These are phyloP conservation scores for Tenthredo amoena DNA, from an alignment of 2,888 invertebrate genomes.

Conservation along the genomic window DNA sequence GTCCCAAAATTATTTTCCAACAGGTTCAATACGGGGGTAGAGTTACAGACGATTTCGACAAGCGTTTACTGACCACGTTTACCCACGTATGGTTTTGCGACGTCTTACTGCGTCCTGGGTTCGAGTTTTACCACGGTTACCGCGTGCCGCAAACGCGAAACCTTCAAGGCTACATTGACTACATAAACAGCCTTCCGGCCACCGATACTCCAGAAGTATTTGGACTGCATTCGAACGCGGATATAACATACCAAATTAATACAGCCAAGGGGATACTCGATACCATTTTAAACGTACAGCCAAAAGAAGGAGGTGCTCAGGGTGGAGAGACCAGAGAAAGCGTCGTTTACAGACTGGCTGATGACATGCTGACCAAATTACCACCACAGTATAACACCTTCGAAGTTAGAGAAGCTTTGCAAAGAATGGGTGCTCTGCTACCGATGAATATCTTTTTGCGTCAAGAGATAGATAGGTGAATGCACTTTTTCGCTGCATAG, in stretches of 20 bases:
- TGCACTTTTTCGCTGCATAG: background rate
- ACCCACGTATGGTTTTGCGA: constrained; percentile 98
- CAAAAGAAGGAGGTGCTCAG: constrained; percentile 94
- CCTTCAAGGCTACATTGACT: constrained; percentile 90
- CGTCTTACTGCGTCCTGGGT: constrained; percentile 90
- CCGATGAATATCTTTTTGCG: constrained; percentile 97
- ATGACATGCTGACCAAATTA: constrained; percentile 94
- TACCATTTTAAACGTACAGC: constrained; percentile 97
- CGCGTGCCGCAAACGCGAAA: constrained; percentile 93
- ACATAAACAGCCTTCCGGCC: constrained; percentile 90
- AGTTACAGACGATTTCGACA: constrained; percentile 98
- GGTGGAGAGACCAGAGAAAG: constrained; percentile 96
- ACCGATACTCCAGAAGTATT: constrained; percentile 97
- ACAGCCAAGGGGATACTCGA: constrained; percentile 96
- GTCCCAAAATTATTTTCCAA: background rate
- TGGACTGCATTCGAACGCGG: constrained; percentile 97
- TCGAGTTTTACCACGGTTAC: constrained; percentile 96
- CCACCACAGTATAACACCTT: constrained; percentile 93
- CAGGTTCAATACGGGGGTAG: constrained; percentile 89
- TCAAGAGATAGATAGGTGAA: constrained; percentile 82
- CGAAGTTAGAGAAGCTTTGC: constrained; percentile 93
- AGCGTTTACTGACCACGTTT: constrained; percentile 94
- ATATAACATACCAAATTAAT: constrained; percentile 98
- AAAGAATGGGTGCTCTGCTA: constrained; percentile 93
- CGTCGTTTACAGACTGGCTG: constrained; percentile 94